phyloP scores from a whole-genome alignment of 2,888 invertebrate species.

The Mantis religiosa region DNA sequence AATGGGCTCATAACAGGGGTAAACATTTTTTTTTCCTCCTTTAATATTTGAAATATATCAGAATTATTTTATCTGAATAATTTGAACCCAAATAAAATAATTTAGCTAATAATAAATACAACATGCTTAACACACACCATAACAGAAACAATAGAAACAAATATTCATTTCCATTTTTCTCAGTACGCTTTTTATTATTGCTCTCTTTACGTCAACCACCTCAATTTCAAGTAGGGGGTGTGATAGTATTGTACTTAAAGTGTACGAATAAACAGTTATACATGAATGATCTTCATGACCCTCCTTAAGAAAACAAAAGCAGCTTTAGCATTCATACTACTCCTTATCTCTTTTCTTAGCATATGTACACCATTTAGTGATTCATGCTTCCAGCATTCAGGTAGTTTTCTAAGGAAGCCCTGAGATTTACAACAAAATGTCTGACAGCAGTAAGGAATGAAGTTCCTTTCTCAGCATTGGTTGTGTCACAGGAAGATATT shows the following conservation, averaged over 20 bases:
- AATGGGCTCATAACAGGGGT: no score
- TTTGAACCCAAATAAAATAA: no score
- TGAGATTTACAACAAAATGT: neutral
- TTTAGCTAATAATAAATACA: no score
- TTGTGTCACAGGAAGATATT: neutral
- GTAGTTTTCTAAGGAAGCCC: neutral
- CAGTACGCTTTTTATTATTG: no score
- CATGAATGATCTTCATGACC: neutral
- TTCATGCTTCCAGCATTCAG: neutral
- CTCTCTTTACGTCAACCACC: no score
- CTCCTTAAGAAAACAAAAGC: neutral
- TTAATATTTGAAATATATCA: no score
- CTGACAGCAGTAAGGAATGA: neutral
- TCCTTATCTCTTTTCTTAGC: neutral
- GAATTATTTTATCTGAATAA: no score
- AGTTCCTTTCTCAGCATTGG: neutral
- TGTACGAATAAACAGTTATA: neutral
- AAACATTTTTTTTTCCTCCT: no score
- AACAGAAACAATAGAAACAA: no score
- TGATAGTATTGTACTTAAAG: neutral
- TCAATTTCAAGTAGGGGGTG: neutral
- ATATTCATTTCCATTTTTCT: no score
- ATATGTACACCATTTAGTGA: neutral
- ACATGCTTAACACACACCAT: no score
- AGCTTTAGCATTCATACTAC: neutral